Conservation (phyloP, 2,888 invertebrate species). For the Branchellion lobata region DNA sequence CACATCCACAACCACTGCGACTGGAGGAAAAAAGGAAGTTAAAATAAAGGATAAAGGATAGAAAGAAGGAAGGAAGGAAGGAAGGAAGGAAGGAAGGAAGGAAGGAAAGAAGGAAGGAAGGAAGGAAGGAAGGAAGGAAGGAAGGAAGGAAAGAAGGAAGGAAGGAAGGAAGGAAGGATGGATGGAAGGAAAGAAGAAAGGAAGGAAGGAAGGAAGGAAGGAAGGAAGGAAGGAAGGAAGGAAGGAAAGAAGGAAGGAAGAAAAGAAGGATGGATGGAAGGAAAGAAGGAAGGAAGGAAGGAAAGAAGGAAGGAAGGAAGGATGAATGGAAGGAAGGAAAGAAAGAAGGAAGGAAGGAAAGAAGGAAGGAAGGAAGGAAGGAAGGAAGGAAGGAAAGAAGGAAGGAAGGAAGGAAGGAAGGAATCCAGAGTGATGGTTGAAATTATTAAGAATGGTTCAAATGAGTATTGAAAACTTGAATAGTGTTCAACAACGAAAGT, state of each 20-base stretch:
- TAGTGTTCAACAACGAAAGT: no score
- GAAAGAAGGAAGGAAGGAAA: constrained; percentile 6
- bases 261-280: neutral
- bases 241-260: constrained; percentile 8
- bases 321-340: neutral
- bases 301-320: constrained; percentile 8
- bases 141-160: constrained; percentile 8
- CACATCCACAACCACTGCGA: constrained; percentile 84
- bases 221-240: constrained; percentile 9
- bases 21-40: no score
- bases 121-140: constrained; percentile 3
- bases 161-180: constrained; percentile 4
- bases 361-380: constrained; percentile 8
- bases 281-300: constrained; percentile 8
- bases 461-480: no score
- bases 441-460: no score
- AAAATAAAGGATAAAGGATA: no score
- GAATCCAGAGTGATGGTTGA: no score
- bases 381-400: constrained; percentile 6
- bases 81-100: constrained; percentile 25
- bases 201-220: constrained; percentile 9
- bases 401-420: constrained; percentile 7
- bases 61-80: constrained; percentile 37
- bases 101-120: constrained; percentile 18
- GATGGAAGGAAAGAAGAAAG: constrained; percentile 1